Evolutionary conservation across 2,888 invertebrate species (phyloP), one percentile per base, ranked within the genome.

Genomic region (Lasioglossum oenotherae): DNA sequence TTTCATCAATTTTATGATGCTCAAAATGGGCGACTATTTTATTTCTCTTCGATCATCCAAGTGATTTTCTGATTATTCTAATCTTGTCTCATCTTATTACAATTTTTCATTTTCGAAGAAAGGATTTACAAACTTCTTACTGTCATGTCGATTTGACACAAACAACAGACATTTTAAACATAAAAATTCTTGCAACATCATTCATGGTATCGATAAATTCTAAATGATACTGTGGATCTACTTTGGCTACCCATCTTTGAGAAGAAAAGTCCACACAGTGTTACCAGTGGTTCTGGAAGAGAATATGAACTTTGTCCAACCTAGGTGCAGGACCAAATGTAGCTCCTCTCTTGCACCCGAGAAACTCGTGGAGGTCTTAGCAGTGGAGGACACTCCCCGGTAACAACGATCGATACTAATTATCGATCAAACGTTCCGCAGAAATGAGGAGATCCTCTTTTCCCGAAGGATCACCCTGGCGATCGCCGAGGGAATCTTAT

Each of bases 401-500:
- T 10, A 57, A n/a, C 57, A 57, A n/a, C 57, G 57, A 57, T 4
- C n/a, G 57, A 12, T 57, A n/a, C 57, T 57, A 57, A 57, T 57
- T 57, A 57, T 12, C 57, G n/a, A 57, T 57, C 57, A n/a, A 57
- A 57, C 57, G n/a, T 57, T 57, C 57, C 57, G 57, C 57, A 0
- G 10, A n/a, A n/a, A 12, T n/a, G 23, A 57, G 57, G n/a, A 12
- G n/a, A 57, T 57, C n/a, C 57, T 57, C n/a, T n/a, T 57, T n/a
- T 57, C 57, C 57, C 12, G 57, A 1, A 57, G 57, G 57, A 57
- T 57, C 57, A 57, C n/a, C n/a, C 57, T 57, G n/a, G n/a, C n/a
- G 57, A 57, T 53, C 38, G 16, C 27, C 49, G 5, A n/a, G 60
- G 60, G 35, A 78, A 53, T 74, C 79, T 67, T 41, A 10, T 71